Percentiles rank a stretch among this genome's conserved stretches.
Conservation (phyloP, 2,888 invertebrate species). For the Aethes cnicana region DNA sequence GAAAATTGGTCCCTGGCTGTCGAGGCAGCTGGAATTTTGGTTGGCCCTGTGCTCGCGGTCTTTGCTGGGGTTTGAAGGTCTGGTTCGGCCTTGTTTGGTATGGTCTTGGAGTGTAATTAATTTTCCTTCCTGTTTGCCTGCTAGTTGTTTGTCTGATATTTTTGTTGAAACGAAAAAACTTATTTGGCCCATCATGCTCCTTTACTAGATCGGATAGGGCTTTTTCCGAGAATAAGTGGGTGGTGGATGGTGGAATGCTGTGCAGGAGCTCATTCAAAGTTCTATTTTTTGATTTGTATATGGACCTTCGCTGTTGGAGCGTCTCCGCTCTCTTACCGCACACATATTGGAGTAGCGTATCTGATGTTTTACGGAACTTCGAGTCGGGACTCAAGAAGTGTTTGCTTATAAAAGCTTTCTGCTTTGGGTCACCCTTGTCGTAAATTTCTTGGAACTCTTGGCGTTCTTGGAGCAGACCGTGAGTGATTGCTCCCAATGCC, state of each 20-base stretch:
- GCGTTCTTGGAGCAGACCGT: background rate
- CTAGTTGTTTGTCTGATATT: too few relatives aligned
- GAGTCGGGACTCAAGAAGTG: background rate
- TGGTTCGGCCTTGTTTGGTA: too few relatives aligned
- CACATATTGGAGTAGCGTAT: background rate
- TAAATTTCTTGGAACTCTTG: background rate
- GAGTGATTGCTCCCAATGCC: background rate
- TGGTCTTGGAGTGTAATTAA: too few relatives aligned
- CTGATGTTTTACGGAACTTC: background rate
- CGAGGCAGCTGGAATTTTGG: too few relatives aligned
- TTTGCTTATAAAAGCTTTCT: background rate
- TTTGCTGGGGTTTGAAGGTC: too few relatives aligned
- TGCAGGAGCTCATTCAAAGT: background rate
- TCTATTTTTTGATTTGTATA: background rate
- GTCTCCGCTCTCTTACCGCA: background rate
- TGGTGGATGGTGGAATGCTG: background rate
- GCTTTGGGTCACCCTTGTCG: background rate
- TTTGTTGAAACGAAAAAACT: background rate
- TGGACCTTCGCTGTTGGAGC: background rate
- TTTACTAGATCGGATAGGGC: constrained; percentile 1
- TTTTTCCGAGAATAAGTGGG: background rate
- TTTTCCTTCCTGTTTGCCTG: too few relatives aligned
- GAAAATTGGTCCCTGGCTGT: too few relatives aligned
- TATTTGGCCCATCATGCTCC: background rate
- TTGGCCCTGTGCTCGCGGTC: too few relatives aligned